phyloP scores from a whole-genome alignment of 2,113 vertebrate genomes.

The Sylvilagus bachmani region DNA sequence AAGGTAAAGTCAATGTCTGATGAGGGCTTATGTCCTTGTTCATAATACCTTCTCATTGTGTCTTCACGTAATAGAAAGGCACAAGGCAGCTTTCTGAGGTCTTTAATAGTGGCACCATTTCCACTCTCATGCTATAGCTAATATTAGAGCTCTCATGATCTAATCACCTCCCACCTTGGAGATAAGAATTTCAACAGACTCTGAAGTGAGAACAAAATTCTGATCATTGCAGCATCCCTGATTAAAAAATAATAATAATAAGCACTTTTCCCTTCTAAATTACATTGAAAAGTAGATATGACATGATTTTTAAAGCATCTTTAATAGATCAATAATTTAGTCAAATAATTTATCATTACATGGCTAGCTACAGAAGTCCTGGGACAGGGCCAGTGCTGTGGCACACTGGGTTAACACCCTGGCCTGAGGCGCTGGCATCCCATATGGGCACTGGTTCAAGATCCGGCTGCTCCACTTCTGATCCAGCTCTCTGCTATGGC shows the following conservation, averaged over 20 bases:
- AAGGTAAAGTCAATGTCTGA: neutral
- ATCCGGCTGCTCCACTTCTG: no score
- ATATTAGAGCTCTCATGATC: neutral
- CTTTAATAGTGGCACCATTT: neutral
- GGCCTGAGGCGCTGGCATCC: no score
- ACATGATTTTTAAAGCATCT: neutral
- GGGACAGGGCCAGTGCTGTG: no score
- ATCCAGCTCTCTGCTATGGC: no score
- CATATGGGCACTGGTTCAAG: no score
- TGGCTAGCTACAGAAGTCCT: neutral
- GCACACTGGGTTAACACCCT: no score
- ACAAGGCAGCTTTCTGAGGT: neutral
- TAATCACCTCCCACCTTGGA: neutral
- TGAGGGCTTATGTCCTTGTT: neutral
- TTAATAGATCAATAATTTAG: constrained; percentile 24
- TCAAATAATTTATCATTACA: neutral
- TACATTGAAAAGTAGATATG: neutral
- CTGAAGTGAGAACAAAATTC: neutral
- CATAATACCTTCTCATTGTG: neutral
- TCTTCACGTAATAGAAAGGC: neutral
- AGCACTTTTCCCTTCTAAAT: constrained; percentile 2
- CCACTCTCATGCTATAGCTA: neutral
- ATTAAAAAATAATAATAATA: neutral
- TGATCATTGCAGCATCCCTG: neutral
- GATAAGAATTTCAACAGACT: neutral